Base-by-base conservation (phyloP, 2,113 vertebrate genomes). In the Ctenomys sociabilis region DNA sequence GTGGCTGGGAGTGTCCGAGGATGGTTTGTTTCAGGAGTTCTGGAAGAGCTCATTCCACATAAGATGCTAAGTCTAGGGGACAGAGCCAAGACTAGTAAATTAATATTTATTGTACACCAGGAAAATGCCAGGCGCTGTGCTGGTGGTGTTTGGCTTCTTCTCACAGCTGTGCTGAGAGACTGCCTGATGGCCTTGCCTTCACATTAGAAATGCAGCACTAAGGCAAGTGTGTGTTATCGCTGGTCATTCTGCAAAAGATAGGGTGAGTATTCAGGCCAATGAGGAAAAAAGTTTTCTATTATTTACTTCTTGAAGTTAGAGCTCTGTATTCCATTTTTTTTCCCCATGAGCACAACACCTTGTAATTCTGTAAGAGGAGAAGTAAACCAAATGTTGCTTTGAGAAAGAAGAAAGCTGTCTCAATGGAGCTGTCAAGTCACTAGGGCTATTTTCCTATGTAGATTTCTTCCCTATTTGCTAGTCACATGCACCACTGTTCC, bases 61-160 rank as follows among this genome's bases (percentile, higher is more conserved):
- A 72, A 91, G 80, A 87, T 28, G 13, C 85, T 96, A 61, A 14
- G n/a, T n/a, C n/a, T 40, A 40, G 64, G 8, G 37, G 77, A 13
- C 54, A 70, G 81, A 77, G 72, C 24, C 26, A 52, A 87, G n/a
- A n/a, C 30, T 26, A 96, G 83, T 43, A 95, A 75, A n/a, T 43
- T 61, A n/a, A 21, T 54, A n/a, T 26, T 81, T 68, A 37, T 5
- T n/a, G 26, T 2, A 1, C 17, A 32, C 40, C 26, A 2, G 5
- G 57, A 22, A 43, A 2, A 5, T 40, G 13, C 64, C 83, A 9
- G 8, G 7, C 63, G n/a, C 52, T 85, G 86, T 81, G 1, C 28
- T 0, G 4, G 7, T 26, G 3, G 28, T 13, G 2, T 88, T 94
- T 80, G 40, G 59, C 35, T 88, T 43, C 19, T 54, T 78, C 9